phyloP scores from a whole-genome alignment of 2,888 invertebrate species.

The Sinhomidia bicolor region DNA sequence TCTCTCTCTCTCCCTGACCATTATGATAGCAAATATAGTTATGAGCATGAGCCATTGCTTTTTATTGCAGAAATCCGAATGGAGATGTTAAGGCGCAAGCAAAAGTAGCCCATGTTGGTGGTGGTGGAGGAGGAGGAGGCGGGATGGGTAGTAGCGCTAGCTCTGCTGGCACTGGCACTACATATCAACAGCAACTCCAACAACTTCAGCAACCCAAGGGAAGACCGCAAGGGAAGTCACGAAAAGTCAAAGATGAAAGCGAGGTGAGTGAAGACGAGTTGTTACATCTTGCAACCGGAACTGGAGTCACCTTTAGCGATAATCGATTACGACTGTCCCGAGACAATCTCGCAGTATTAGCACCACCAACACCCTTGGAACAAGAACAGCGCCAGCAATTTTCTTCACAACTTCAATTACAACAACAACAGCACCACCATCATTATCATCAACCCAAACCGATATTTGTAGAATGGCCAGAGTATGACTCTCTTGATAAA shows the following conservation, averaged over 20 bases:
- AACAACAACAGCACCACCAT: conserved; percentile 55
- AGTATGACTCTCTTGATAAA: conserved; percentile 95
- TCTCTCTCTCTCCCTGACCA: not conserved
- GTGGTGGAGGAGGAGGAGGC: not conserved
- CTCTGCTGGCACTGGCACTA: conserved; percentile 40
- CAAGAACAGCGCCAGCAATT: conserved; percentile 47
- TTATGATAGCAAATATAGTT: conserved; percentile 47
- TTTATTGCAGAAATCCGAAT: conserved; percentile 90
- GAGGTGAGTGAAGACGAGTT: conserved; percentile 62
- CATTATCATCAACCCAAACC: conserved; percentile 68
- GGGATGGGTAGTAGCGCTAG: conserved; percentile 28
- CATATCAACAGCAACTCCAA: conserved; percentile 52
- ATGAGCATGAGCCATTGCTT: conserved; percentile 62
- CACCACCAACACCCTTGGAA: conserved; percentile 54
- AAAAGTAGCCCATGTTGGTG: conserved; percentile 58
- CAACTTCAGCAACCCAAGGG: conserved; percentile 38
- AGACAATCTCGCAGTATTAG: conserved; percentile 59
- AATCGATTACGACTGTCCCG: conserved; percentile 69
- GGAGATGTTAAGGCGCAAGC: conserved; percentile 82
- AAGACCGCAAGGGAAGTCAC: conserved; percentile 60
- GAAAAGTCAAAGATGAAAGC: conserved; percentile 68
- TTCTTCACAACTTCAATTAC: conserved; percentile 30
- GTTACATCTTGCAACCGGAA: conserved; percentile 49
- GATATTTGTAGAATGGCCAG: conserved; percentile 93
- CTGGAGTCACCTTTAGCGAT: conserved; percentile 55